Percentiles rank a stretch among this genome's conserved stretches.
phyloP scores from a whole-genome alignment of 2,888 invertebrate species.

The Lithodes maja region DNA sequence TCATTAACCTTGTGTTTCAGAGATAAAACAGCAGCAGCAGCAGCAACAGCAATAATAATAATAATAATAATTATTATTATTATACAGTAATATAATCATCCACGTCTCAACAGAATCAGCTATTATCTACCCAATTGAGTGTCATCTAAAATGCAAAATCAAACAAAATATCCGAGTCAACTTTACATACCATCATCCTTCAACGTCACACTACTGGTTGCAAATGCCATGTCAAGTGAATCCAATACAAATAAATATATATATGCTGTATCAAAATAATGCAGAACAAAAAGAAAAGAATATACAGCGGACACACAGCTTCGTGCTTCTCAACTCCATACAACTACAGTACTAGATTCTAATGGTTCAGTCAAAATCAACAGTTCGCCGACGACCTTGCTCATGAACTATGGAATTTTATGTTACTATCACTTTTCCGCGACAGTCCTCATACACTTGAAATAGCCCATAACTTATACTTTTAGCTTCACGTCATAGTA shows the following conservation, averaged over 20 bases:
- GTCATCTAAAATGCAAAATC: background rate
- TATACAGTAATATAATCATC: background rate
- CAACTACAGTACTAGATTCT: background rate
- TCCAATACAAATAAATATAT: background rate
- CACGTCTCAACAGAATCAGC: background rate
- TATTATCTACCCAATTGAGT: background rate
- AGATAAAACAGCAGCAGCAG: background rate
- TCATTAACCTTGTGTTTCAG: background rate
- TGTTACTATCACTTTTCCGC: too few relatives aligned
- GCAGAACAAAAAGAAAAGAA: background rate
- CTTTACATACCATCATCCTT: background rate
- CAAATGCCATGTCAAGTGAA: slow-evolving; percentile 5
- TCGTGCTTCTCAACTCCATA: background rate
- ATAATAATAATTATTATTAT: background rate
- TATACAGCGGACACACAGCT: background rate
- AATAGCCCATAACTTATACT: too few relatives aligned
- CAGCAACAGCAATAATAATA: background rate
- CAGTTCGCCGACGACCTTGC: too few relatives aligned
- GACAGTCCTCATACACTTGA: too few relatives aligned
- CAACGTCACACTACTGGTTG: slow-evolving; percentile 3
- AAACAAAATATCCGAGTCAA: background rate
- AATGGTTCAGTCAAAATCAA: too few relatives aligned
- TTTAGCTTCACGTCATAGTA: too few relatives aligned
- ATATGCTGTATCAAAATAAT: too few relatives aligned
- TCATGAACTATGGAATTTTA: too few relatives aligned